Evolutionary conservation across 1,140 invertebrate genomes (phyloP), one percentile per base, ranked within the genome.

Genomic region (Drosophila varians): DNA sequence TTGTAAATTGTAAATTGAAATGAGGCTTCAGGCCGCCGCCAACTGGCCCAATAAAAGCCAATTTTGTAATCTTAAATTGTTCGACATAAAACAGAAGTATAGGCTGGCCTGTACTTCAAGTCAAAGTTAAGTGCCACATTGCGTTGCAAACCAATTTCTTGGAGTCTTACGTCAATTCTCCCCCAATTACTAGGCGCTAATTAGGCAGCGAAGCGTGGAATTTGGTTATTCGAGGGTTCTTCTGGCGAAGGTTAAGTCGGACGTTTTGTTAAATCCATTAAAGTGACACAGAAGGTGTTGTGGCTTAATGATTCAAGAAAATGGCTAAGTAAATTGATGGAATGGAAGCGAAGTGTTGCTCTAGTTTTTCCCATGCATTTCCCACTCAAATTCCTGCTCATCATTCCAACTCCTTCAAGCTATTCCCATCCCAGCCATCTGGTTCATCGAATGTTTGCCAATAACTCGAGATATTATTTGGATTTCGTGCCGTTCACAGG

Each of bases 81-180:
- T 68, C 9, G 60, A 25, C 64, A 43, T 66, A 53, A 66, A 61
- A 45, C 47, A 53, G 64, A 53, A 66, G 60, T 53, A 45, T 65
- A 49, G 61, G 25, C 60, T 66, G 68, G 58, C 64, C 61, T 54
- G 83, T 87, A 74, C 70, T 82, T 74, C 46, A 65, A 74, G 52
- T 77, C 82, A 87, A 87, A 87, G 82, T 88, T 82, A 87, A 87
- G 82, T 87, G 83, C 83, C 68, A 53, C 58, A 73, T 74, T 80
- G 71, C 62, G 46, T 62, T 74, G 65, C n/a, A 11, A 48, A 70
- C 65, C 76, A 86, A 84, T 86, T 79, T 76, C 60, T n/a, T 61
- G 46, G 45, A 42, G 48, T 73, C 54, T 71, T 73, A 60, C 72
- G 65, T 76, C 76, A 76, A 86, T 79, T 64, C 38, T 9, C 70